These are phyloP conservation scores for Orchesella flavescens DNA, from an alignment of 2,888 invertebrate species.

Conservation along the genomic window DNA sequence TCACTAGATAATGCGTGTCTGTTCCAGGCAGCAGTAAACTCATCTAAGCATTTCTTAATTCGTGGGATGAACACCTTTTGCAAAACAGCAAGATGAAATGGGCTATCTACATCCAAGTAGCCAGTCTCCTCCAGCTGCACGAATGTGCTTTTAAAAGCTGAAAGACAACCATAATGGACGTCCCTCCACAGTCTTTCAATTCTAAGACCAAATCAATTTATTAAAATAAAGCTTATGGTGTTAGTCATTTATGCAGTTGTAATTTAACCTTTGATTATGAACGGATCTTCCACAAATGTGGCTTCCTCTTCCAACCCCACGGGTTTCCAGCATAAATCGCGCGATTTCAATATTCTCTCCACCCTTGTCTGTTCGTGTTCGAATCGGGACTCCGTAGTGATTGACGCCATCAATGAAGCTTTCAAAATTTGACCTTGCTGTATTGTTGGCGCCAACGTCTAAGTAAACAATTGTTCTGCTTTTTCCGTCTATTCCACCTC, in stretches of 20 bases:
- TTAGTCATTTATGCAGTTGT: too few relatives aligned
- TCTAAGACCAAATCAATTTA: constrained; percentile 19
- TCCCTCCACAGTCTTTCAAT: constrained; percentile 64
- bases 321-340: constrained; percentile 40
- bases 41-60: too few relatives aligned
- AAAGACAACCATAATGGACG: constrained; percentile 40
- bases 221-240: too few relatives aligned
- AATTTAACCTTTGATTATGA: constrained; percentile 66
- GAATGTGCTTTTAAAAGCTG: constrained; percentile 29
- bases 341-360: constrained; percentile 59
- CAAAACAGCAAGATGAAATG: too few relatives aligned
- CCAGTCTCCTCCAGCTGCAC: constrained; percentile 33
- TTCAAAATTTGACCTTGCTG: constrained; percentile 28
- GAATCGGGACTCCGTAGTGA: constrained; percentile 43
- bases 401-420: constrained; percentile 39
- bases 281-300: too few relatives aligned
- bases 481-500: too few relatives aligned
- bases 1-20: too few relatives aligned
- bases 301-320: too few relatives aligned
- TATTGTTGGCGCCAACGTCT: too few relatives aligned
- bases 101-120: constrained; percentile 26
- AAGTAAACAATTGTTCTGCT: too few relatives aligned
- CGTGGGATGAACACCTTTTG: too few relatives aligned
- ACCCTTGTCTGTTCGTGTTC: constrained; percentile 60
- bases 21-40: too few relatives aligned